Conservation (phyloP, 2,888 invertebrate species). For the Linnaemya vulpina region DNA sequence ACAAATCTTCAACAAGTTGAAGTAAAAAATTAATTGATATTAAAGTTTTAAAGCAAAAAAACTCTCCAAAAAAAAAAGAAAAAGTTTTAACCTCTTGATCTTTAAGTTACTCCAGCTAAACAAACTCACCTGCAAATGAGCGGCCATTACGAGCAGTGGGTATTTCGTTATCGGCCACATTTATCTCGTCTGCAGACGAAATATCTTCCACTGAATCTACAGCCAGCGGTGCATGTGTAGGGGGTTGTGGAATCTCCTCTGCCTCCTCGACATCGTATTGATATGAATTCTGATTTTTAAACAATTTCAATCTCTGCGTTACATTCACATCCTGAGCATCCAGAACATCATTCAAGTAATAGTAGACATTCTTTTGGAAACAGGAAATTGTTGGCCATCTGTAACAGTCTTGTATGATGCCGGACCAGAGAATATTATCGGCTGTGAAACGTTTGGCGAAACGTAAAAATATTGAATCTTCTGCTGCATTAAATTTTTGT, state of each 20-base stretch:
- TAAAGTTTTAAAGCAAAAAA: no score
- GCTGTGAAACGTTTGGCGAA: conserved; percentile 80
- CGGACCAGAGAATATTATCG: conserved; percentile 89
- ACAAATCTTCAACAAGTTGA: no score
- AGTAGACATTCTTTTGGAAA: conserved; percentile 90
- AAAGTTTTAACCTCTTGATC: background rate
- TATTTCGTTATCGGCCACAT: conserved; percentile 75
- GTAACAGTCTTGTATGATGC: conserved; percentile 88
- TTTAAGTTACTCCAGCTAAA: background rate
- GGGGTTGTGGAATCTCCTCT: conserved; percentile 19
- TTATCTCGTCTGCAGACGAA: conserved; percentile 70
- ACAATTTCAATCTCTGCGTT: conserved; percentile 86
- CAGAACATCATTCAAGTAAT: conserved; percentile 88
- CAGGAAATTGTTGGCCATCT: conserved; percentile 87
- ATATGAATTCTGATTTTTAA: conserved; percentile 86
- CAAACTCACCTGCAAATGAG: conserved; percentile 74
- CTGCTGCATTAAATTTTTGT: conserved; percentile 48
- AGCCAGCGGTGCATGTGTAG: conserved; percentile 69
- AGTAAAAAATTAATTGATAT: no score
- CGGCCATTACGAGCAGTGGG: conserved; percentile 73
- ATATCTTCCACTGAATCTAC: conserved; percentile 63
- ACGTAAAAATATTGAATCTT: conserved; percentile 78
- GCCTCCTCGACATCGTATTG: conserved; percentile 82
- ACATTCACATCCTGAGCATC: conserved; percentile 87
- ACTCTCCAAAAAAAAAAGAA: background rate